phyloP scores from a whole-genome alignment of 2,888 invertebrate genomes.

The Lasiommata megera region DNA sequence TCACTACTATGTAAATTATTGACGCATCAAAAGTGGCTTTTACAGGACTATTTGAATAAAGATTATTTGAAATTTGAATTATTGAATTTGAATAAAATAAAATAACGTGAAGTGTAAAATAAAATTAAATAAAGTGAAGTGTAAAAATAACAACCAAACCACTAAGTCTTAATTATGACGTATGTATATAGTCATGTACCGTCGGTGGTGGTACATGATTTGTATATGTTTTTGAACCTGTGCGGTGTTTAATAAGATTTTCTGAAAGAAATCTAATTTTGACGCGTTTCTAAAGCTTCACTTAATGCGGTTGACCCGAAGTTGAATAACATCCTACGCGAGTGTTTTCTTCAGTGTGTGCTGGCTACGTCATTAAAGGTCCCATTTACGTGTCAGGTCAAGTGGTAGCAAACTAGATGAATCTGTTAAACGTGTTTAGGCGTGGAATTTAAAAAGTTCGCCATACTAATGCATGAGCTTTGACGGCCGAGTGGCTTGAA shows the following conservation, averaged over 20 bases:
- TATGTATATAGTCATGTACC: too few relatives aligned
- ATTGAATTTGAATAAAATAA: too few relatives aligned
- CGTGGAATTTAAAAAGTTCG: background rate
- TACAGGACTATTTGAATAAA: too few relatives aligned
- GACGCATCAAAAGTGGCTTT: too few relatives aligned
- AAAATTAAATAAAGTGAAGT: too few relatives aligned
- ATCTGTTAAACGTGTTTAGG: constrained; percentile 7
- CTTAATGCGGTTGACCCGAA: constrained; percentile 18
- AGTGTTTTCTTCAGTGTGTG: constrained; percentile 14
- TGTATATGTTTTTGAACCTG: too few relatives aligned
- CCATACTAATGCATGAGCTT: background rate
- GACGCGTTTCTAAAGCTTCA: constrained; percentile 7
- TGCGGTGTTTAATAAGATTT: background rate
- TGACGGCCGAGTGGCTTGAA: background rate
- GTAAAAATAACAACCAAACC: too few relatives aligned
- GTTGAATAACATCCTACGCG: constrained; percentile 16
- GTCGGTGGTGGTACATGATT: too few relatives aligned
- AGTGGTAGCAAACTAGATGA: constrained; percentile 19
- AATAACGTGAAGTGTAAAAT: too few relatives aligned
- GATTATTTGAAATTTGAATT: too few relatives aligned
- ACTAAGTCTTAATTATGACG: too few relatives aligned
- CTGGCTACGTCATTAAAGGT: constrained; percentile 15
- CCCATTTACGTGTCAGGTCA: constrained; percentile 18
- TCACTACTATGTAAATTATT: too few relatives aligned
- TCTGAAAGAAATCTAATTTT: background rate